A percentile compares a stretch with the other conserved stretches of the same genome.
Conservation (phyloP, 2,113 vertebrate species). For the Myotis davidii region DNA sequence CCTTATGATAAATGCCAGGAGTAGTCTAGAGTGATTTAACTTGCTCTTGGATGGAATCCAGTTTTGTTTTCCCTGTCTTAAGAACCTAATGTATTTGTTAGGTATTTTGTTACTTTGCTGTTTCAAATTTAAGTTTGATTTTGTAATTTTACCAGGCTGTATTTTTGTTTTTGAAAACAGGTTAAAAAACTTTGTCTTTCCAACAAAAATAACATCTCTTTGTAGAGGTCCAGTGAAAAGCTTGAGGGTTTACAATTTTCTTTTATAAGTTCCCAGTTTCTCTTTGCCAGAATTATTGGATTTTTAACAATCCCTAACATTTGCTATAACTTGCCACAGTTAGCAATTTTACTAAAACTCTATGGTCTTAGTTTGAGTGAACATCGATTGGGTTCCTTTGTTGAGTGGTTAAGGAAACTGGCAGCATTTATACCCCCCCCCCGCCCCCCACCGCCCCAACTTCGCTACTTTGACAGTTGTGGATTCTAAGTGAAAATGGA, state of each 20-base stretch:
- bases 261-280: constrained; percentile 15
- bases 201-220: background rate
- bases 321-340: background rate
- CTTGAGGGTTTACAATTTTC: background rate
- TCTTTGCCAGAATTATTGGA: background rate
- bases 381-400: background rate
- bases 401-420: background rate
- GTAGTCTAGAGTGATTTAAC: background rate
- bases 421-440: no score
- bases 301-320: background rate
- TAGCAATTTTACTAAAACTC: background rate
- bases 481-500: background rate
- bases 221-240: background rate
- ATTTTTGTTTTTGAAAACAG: background rate
- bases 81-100: background rate
- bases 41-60: background rate
- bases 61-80: background rate
- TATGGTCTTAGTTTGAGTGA: background rate
- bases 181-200: background rate
- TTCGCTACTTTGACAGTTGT: background rate
- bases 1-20: background rate
- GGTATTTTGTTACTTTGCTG: background rate
- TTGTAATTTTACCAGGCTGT: background rate
- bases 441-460: background rate
- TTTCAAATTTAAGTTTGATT: constrained; percentile 28